Evolutionary conservation across 2,113 vertebrate species (phyloP).

Genomic region (Dasyornis broadbenti): DNA sequence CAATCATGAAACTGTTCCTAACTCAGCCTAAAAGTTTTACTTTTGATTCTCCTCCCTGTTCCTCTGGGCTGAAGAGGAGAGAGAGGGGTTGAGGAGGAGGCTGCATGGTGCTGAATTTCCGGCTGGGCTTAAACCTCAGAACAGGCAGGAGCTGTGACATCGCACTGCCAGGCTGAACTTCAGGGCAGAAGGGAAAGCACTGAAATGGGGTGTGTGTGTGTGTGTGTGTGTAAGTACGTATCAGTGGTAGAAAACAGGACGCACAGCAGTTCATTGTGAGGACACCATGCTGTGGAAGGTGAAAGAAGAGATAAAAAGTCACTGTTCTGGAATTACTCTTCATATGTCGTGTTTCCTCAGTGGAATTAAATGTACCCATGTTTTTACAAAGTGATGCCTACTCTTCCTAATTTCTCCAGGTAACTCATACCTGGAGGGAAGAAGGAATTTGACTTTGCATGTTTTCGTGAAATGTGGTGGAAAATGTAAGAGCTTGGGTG

Average conservation of each 20-base stretch:
- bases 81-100: rapidly evolving
- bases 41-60: background rate
- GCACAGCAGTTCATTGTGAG: background rate
- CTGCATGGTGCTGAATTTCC: background rate
- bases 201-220: too few relatives aligned
- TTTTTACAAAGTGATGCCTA: background rate
- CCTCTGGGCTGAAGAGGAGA: too few relatives aligned
- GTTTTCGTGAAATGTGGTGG: background rate
- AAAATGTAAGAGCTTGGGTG: background rate
- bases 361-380: rapidly evolving
- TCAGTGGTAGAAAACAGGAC: background rate
- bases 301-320: background rate
- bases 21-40: background rate
- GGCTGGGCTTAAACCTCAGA: background rate
- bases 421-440: background rate
- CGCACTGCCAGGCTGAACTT: background rate
- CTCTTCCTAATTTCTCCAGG: background rate
- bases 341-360: background rate
- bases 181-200: background rate
- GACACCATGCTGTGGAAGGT: rapidly evolving
- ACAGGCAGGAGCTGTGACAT: background rate
- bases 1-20: background rate
- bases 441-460: rapidly evolving
- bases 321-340: background rate
- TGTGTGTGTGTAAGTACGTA: rapidly evolving